Evolutionary conservation across 2,888 invertebrate species (phyloP).

Genomic region (Ormyrus thymus): DNA sequence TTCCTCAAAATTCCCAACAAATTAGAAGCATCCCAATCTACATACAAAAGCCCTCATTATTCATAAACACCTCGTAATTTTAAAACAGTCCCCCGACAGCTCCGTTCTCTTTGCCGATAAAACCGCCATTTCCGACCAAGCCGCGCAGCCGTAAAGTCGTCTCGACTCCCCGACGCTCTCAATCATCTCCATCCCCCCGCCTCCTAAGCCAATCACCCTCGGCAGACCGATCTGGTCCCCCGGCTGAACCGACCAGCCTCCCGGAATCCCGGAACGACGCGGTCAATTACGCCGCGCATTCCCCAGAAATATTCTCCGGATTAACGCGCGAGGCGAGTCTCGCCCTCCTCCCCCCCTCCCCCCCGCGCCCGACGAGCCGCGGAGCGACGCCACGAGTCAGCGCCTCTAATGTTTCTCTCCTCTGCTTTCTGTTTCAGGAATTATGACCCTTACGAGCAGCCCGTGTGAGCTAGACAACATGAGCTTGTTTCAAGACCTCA

Average conservation of each 20-base stretch:
- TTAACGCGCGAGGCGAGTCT: too few species aligned
- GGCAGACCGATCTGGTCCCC: too few species aligned
- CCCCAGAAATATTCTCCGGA: not conserved
- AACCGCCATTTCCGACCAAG: not conserved
- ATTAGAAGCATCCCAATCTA: too few species aligned
- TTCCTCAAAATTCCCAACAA: too few species aligned
- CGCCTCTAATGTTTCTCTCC: not conserved
- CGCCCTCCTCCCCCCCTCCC: too few species aligned
- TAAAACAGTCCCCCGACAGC: too few species aligned
- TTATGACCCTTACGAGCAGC: slow-evolving; percentile 98
- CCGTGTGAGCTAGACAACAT: slow-evolving; percentile 98
- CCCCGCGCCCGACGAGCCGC: too few species aligned
- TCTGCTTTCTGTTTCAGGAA: slow-evolving; percentile 81
- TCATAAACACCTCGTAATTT: too few species aligned
- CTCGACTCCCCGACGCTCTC: not conserved
- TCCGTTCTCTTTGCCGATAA: not conserved
- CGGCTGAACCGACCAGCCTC: slow-evolving; percentile 20
- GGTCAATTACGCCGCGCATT: slow-evolving; percentile 41
- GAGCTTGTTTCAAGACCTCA: slow-evolving; percentile 99
- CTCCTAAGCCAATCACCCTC: too few species aligned
- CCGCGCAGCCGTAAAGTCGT: not conserved
- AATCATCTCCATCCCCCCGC: too few species aligned
- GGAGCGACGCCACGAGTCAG: too few species aligned
- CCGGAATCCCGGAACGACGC: slow-evolving; percentile 22
- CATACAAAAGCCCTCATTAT: too few species aligned